Percentiles rank a stretch among this genome's conserved stretches.
Evolutionary conservation across 2,888 invertebrate species (phyloP).

Genomic region (Agrotis segetum): DNA sequence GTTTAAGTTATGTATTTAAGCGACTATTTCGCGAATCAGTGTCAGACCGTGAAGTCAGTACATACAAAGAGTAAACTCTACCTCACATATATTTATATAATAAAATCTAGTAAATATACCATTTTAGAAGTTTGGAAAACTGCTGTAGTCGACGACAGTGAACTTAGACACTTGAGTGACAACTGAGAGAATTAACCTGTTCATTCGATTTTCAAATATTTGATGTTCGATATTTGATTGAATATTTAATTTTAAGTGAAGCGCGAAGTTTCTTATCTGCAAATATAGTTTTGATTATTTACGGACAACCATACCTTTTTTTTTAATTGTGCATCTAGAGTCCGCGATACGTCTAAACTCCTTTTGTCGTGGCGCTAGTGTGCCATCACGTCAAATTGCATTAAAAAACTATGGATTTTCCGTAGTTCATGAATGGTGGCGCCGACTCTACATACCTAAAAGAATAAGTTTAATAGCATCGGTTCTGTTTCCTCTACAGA

Average conservation of each 20-base stretch:
- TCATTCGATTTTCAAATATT: conserved; percentile 45
- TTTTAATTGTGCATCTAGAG: too few relatives aligned
- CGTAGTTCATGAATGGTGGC: too few relatives aligned
- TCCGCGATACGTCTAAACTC: too few relatives aligned
- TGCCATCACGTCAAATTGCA: too few relatives aligned
- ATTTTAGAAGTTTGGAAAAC: conserved; percentile 39
- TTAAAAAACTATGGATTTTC: too few relatives aligned
- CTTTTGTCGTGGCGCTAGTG: too few relatives aligned
- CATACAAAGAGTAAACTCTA: conserved; percentile 40
- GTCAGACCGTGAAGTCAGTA: conserved; percentile 64
- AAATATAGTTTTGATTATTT: conserved; percentile 15
- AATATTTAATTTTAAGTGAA: conserved; percentile 28
- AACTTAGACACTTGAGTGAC: neutral
- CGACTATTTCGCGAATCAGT: conserved; percentile 75
- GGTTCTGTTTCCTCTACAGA: neutral
- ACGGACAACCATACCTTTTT: neutral
- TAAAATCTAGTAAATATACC: conserved; percentile 32
- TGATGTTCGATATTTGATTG: conserved; percentile 21
- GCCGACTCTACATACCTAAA: too few relatives aligned
- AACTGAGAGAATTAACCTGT: conserved; percentile 25
- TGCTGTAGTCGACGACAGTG: neutral
- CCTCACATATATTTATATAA: conserved; percentile 52
- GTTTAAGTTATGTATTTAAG: conserved; percentile 64
- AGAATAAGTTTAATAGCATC: too few relatives aligned
- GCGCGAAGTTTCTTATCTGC: conserved; percentile 38